Evolutionary conservation across 2,888 invertebrate genomes (phyloP).

Genomic region (Dasysyrphus albostriatus): DNA sequence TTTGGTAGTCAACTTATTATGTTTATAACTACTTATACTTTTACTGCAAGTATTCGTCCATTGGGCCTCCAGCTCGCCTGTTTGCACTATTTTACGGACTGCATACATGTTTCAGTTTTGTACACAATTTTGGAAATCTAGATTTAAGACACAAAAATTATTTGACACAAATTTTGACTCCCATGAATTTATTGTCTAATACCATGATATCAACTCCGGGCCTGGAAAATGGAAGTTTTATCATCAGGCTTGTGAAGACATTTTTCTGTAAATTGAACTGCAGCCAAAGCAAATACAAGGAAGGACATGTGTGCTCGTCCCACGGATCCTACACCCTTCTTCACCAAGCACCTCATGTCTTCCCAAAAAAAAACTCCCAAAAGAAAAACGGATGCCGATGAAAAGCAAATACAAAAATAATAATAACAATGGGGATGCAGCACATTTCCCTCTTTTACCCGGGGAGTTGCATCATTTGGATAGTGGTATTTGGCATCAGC

Average conservation of each 20-base stretch:
- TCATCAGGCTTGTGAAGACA: conserved; percentile 42
- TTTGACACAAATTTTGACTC: too few relatives aligned
- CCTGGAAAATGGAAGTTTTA: conserved; percentile 37
- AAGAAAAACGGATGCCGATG: conserved; percentile 63
- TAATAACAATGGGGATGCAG: conserved; percentile 69
- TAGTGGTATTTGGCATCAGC: conserved; percentile 77
- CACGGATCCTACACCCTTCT: not conserved
- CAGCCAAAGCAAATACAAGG: conserved; percentile 60
- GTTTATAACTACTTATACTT: too few relatives aligned
- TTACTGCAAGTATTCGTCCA: too few relatives aligned
- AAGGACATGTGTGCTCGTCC: conserved; percentile 45
- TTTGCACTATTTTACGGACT: too few relatives aligned
- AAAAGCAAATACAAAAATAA: conserved; percentile 72
- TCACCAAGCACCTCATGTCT: not conserved
- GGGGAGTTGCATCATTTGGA: conserved; percentile 70
- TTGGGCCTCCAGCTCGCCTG: too few relatives aligned
- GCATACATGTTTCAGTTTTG: too few relatives aligned
- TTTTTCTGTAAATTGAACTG: conserved; percentile 44
- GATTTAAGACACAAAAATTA: too few relatives aligned
- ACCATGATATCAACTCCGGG: not conserved
- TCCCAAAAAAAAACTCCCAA: conserved; percentile 17
- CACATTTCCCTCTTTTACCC: not conserved
- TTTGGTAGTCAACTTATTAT: too few relatives aligned
- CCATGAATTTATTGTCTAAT: too few relatives aligned
- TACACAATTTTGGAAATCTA: too few relatives aligned